These are phyloP conservation scores for Atethmia centrago DNA, from an alignment of 2,888 invertebrate species.

Conservation along the genomic window DNA sequence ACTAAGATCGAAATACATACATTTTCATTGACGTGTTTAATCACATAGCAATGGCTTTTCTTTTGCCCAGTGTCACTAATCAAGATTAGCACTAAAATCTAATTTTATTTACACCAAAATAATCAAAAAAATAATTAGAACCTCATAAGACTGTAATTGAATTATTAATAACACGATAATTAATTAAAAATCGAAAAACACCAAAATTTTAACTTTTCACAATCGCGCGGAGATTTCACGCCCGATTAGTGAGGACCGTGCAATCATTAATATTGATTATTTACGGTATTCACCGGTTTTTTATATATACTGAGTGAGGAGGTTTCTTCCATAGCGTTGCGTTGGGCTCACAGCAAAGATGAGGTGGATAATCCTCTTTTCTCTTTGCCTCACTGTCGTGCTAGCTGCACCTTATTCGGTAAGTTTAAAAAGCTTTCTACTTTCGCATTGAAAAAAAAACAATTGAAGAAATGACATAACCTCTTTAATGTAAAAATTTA, in stretches of 20 bases:
- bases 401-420: conserved; percentile 52
- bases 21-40: conserved; percentile 1
- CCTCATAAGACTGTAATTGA: conserved; percentile 38
- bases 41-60: neutral
- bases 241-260: conserved; percentile 58
- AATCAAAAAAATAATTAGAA: conserved; percentile 40
- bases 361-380: conserved; percentile 68
- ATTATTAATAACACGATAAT: conserved; percentile 42
- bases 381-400: conserved; percentile 61
- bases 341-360: conserved; percentile 59
- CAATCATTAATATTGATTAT: conserved; percentile 71
- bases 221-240: conserved; percentile 64
- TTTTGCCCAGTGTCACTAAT: neutral
- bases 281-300: conserved; percentile 59
- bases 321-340: conserved; percentile 36
- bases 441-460: neutral
- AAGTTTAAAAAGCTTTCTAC: conserved; percentile 25
- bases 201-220: conserved; percentile 34
- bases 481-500: neutral
- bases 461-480: neutral
- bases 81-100: conserved; percentile 3
- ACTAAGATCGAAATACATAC: neutral
- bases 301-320: conserved; percentile 56
- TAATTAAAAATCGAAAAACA: conserved; percentile 30
- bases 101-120: conserved; percentile 28